Evolutionary conservation across 2,888 invertebrate genomes (phyloP).

Genomic region (Pterobdella sp.): DNA sequence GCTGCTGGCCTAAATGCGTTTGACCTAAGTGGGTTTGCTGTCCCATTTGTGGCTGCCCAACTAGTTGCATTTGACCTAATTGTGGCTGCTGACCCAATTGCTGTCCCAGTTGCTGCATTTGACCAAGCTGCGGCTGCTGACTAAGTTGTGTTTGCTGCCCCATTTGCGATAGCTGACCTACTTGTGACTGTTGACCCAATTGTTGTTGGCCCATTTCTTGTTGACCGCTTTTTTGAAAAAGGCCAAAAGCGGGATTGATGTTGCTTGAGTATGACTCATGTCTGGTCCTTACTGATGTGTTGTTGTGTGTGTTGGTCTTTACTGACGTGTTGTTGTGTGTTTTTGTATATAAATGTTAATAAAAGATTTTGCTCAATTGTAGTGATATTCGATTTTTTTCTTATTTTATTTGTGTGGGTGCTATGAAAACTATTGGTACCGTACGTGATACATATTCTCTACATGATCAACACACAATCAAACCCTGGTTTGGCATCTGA

Average conservation of each 20-base stretch:
- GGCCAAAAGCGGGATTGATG: neutral
- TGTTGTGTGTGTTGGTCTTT: neutral
- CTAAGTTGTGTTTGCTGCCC: neutral
- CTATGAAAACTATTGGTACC: neutral
- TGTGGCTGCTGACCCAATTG: neutral
- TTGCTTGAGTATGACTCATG: conserved; percentile 22
- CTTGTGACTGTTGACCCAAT: neutral
- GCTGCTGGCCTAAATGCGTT: too few species aligned
- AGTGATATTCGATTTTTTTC: too few species aligned
- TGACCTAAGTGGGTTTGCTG: too few species aligned
- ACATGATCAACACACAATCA: neutral
- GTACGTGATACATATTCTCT: neutral
- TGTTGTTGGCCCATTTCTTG: neutral
- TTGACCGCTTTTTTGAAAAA: neutral
- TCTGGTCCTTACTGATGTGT: neutral
- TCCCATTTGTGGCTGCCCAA: neutral
- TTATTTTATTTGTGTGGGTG: too few species aligned
- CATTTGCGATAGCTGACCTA: neutral
- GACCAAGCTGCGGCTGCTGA: neutral
- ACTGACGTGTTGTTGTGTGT: too few species aligned
- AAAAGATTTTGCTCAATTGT: too few species aligned
- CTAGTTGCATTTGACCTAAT: neutral
- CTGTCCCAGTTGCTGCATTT: neutral
- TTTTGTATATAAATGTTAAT: too few species aligned
- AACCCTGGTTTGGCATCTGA: neutral